Conservation (phyloP, 2,888 invertebrate genomes). For the Polia nebulosa region DNA sequence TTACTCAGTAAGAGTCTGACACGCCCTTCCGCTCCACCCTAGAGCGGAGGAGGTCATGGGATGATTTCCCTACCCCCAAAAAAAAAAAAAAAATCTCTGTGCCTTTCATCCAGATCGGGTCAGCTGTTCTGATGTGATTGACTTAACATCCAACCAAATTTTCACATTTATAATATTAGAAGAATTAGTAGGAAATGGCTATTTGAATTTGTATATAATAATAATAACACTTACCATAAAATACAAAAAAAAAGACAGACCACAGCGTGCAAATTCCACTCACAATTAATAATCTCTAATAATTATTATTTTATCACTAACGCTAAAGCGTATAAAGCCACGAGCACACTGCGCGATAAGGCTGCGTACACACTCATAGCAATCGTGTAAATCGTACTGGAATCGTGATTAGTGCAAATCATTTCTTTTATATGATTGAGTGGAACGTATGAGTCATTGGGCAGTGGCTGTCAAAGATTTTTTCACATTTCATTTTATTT, state of each 20-base stretch:
- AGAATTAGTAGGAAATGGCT: too few relatives aligned
- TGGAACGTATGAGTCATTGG: conserved; percentile 55
- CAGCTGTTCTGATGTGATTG: too few relatives aligned
- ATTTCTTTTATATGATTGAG: conserved; percentile 68
- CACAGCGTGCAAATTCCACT: conserved; percentile 19
- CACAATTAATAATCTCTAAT: not conserved
- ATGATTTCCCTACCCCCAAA: too few relatives aligned
- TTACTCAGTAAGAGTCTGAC: too few relatives aligned
- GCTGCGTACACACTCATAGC: conserved; percentile 56
- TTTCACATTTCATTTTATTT: not conserved
- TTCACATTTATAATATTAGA: too few relatives aligned
- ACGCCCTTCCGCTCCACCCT: too few relatives aligned
- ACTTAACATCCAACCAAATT: too few relatives aligned
- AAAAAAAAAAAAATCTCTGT: too few relatives aligned
- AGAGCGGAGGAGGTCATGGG: too few relatives aligned
- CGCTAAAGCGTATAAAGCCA: conserved; percentile 23
- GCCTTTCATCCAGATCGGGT: too few relatives aligned
- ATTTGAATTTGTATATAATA: not conserved
- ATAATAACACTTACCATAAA: conserved; percentile 33
- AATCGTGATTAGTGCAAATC: conserved; percentile 62
- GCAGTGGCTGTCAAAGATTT: conserved; percentile 54
- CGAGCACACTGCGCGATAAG: conserved; percentile 48
- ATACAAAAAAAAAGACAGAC: not conserved
- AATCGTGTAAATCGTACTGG: conserved; percentile 61
- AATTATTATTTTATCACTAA: conserved; percentile 40